These are phyloP conservation scores for Odontamblyopus rebecca DNA, from an alignment of 2,797 vertebrate genomes.

Conservation along the genomic window DNA sequence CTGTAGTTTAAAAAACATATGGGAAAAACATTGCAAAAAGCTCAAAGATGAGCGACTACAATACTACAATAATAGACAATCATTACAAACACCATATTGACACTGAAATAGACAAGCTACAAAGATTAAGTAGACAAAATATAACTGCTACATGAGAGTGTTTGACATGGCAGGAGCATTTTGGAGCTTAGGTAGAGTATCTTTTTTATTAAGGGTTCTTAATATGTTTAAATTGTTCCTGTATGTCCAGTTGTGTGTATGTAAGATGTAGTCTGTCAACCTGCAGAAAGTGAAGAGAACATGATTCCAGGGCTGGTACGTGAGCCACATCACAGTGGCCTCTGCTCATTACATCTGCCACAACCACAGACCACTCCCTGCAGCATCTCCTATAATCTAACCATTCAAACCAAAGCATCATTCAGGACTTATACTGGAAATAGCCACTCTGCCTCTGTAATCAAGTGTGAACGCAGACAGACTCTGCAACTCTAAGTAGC, in stretches of 20 bases:
- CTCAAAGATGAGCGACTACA: too few relatives aligned
- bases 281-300: neutral
- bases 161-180: neutral
- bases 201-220: neutral
- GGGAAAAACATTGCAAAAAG: too few relatives aligned
- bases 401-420: constrained; percentile 35
- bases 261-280: neutral
- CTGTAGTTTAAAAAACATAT: too few relatives aligned
- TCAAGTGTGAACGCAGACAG: constrained; percentile 46
- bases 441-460: constrained; percentile 64
- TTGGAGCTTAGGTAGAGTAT: neutral
- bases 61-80: too few relatives aligned
- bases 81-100: too few relatives aligned
- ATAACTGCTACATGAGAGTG: too few relatives aligned
- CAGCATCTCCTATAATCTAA: constrained; percentile 55
- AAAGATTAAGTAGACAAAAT: too few relatives aligned
- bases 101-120: too few relatives aligned
- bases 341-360: neutral
- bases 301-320: neutral
- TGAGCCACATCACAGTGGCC: constrained; percentile 1
- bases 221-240: neutral
- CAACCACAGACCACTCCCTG: constrained; percentile 46
- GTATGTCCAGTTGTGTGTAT: too few relatives aligned
- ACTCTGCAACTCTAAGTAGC: constrained; percentile 19
- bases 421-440: constrained; percentile 47